Evolutionary conservation across 2,797 vertebrate species (phyloP).

Genomic region (Lepilemur septentrionalis): DNA sequence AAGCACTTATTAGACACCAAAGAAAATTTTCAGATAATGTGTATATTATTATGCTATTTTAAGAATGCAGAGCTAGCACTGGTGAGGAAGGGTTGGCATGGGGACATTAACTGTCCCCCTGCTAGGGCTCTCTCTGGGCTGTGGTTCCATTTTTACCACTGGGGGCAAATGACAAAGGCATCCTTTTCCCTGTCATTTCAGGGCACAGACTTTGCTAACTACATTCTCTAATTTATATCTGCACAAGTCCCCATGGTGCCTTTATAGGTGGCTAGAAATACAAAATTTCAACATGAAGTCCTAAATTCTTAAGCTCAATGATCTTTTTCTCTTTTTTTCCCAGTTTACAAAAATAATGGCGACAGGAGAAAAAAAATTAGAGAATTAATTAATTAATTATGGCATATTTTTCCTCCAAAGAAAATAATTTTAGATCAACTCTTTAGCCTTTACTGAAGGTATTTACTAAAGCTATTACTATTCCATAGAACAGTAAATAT

Average conservation of each 20-base stretch:
- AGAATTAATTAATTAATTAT: neutral
- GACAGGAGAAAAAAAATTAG: neutral
- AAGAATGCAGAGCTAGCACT: neutral
- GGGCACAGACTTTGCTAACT: neutral
- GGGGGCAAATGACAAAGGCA: neutral
- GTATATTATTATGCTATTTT: neutral
- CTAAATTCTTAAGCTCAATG: neutral
- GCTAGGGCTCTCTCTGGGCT: neutral
- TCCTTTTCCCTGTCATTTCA: neutral
- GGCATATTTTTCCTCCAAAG: neutral
- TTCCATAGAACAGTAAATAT: neutral
- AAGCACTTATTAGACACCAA: neutral
- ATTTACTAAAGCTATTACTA: neutral
- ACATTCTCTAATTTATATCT: neutral
- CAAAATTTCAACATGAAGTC: neutral
- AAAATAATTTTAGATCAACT: slow-evolving; percentile 27
- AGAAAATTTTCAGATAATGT: neutral
- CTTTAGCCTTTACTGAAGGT: neutral
- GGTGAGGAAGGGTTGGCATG: neutral
- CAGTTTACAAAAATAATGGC: neutral
- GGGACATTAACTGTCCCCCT: too few relatives aligned
- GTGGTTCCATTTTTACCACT: neutral
- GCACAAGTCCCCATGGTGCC: neutral
- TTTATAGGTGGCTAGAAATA: neutral
- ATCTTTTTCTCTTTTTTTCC: neutral